phyloP scores from a whole-genome alignment of 2,113 vertebrate genomes.

The Thunnus maccoyii region DNA sequence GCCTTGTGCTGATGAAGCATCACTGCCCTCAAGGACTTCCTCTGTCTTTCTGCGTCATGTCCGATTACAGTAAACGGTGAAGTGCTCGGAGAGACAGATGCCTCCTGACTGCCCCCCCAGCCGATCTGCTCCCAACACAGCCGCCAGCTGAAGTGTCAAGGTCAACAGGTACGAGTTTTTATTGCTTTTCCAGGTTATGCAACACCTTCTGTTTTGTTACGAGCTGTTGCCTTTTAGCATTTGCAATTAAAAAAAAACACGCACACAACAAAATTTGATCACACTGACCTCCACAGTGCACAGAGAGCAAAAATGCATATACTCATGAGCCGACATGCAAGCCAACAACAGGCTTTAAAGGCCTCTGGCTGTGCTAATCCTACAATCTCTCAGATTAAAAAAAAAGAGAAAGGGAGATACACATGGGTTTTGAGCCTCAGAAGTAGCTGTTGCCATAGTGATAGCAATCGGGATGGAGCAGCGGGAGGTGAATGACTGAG shows the following conservation, averaged over 20 bases:
- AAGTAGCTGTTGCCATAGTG: conserved; percentile 75
- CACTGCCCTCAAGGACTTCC: conserved; percentile 26
- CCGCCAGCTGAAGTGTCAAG: conserved; percentile 21
- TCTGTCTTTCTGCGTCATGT: conserved; percentile 3
- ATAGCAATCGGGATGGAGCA: conserved; percentile 54
- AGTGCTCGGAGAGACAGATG: conserved; percentile 5
- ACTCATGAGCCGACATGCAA: background rate
- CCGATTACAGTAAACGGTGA: conserved; percentile 22
- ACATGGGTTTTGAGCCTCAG: conserved; percentile 31
- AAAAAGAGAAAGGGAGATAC: conserved; percentile 13
- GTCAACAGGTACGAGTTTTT: conserved; percentile 58
- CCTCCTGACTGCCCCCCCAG: background rate
- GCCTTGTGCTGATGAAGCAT: conserved; percentile 64
- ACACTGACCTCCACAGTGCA: conserved; percentile 21
- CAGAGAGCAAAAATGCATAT: conserved; percentile 4
- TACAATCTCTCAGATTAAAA: conserved; percentile 66
- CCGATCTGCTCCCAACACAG: conserved; percentile 5
- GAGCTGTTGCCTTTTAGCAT: background rate
- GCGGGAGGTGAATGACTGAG: conserved; percentile 32
- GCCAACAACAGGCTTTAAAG: conserved; percentile 50
- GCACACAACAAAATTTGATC: background rate
- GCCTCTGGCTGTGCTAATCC: conserved; percentile 61
- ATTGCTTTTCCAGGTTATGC: conserved; percentile 3
- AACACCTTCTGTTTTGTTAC: background rate
- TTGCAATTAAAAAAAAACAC: background rate